Percentiles rank a stretch among this genome's conserved stretches.
These are phyloP conservation scores for Cyprinodon diabolis DNA, from an alignment of 2,797 vertebrate genomes.

Conservation along the genomic window DNA sequence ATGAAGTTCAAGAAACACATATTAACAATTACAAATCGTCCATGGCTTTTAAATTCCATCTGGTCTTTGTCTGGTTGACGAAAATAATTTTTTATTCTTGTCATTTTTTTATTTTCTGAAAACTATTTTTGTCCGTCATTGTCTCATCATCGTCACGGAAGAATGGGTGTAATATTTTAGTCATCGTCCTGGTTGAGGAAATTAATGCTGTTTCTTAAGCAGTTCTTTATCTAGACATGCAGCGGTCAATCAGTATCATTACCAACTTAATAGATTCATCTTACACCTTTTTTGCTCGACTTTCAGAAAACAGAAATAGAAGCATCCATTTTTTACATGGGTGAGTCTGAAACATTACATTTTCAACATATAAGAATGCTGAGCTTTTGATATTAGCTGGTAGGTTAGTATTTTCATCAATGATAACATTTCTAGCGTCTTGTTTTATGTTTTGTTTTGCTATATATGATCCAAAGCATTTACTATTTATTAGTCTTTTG, in stretches of 20 bases:
- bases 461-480: not conserved
- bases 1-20: too few species aligned
- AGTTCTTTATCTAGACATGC: not conserved
- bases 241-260: not conserved
- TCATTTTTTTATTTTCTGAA: too few species aligned
- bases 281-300: not conserved
- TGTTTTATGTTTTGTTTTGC: not conserved
- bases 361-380: not conserved
- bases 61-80: too few species aligned
- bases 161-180: too few species aligned
- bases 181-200: too few species aligned
- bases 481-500: not conserved
- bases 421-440: not conserved
- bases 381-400: not conserved
- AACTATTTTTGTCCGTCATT: too few species aligned
- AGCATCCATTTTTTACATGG: not conserved
- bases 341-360: not conserved
- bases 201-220: too few species aligned
- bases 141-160: too few species aligned
- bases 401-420: not conserved
- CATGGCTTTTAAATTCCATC: too few species aligned
- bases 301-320: not conserved
- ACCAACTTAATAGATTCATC: too few species aligned
- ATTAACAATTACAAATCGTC: too few species aligned
- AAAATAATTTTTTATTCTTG: too few species aligned